phyloP scores from a whole-genome alignment of 2,888 invertebrate genomes.

The Ophioninae sp. region DNA sequence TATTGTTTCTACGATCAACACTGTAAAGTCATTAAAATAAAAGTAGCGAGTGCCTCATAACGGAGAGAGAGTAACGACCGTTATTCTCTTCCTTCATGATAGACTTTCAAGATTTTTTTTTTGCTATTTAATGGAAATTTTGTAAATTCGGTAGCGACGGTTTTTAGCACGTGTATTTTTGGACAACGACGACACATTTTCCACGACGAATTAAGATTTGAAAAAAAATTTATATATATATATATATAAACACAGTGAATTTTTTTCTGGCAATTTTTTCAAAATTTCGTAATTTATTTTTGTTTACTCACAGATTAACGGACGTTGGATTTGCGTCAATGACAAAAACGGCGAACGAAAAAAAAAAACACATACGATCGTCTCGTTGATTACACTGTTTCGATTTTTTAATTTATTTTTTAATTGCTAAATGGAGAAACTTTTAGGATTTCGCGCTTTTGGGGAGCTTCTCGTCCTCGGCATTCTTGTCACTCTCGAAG shows the following conservation, averaged over 20 bases:
- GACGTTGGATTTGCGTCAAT: background rate
- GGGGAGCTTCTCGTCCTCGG: conserved; percentile 6
- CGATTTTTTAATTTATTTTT: background rate
- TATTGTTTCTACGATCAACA: too few relatives aligned
- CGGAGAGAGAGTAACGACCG: too few relatives aligned
- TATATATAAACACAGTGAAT: too few relatives aligned
- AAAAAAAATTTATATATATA: too few relatives aligned
- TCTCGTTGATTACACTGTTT: background rate
- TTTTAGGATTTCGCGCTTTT: conserved; percentile 23
- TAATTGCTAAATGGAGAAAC: conserved; percentile 24
- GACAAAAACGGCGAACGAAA: background rate
- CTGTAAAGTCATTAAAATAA: too few relatives aligned
- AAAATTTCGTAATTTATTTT: background rate
- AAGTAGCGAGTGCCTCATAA: too few relatives aligned
- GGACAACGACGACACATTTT: too few relatives aligned
- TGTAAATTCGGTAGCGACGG: too few relatives aligned
- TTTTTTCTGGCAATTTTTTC: background rate
- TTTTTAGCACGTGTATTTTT: too few relatives aligned
- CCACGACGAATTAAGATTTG: background rate
- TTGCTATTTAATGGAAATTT: too few relatives aligned
- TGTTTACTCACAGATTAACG: conserved; percentile 8
- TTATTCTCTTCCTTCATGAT: too few relatives aligned
- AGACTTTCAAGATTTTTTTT: too few relatives aligned
- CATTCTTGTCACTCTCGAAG: conserved; percentile 16
- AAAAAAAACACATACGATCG: background rate